These are phyloP conservation scores for Pampusana beccarii DNA, from an alignment of 2,113 vertebrate genomes.

Conservation along the genomic window DNA sequence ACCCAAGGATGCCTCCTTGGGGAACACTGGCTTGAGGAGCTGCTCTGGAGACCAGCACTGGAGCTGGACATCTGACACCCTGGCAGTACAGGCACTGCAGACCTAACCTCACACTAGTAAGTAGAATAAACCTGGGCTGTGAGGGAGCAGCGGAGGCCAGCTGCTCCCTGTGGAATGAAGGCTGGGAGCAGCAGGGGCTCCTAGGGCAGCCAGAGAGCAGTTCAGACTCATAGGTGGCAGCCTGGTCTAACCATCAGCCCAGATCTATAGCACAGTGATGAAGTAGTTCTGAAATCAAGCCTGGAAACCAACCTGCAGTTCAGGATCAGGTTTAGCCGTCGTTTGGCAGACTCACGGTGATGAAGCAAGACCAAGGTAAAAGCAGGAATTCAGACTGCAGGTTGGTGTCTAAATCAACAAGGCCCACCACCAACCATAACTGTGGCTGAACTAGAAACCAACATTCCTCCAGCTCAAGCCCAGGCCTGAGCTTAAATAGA, in stretches of 20 bases:
- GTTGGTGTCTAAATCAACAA: background rate
- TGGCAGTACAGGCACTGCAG: background rate
- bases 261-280: background rate
- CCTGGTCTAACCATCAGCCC: background rate
- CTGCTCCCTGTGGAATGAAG: background rate
- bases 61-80: background rate
- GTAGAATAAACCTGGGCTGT: background rate
- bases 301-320: background rate
- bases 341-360: background rate
- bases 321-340: background rate
- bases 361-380: background rate
- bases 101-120: background rate
- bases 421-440: background rate
- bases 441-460: background rate
- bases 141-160: background rate
- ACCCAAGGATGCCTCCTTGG: background rate
- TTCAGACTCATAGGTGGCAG: background rate
- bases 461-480: background rate
- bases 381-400: background rate
- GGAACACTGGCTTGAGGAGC: background rate
- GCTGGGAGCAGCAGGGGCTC: background rate
- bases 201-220: background rate
- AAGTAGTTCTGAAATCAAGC: background rate
- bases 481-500: background rate
- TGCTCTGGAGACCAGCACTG: fast-evolving